A percentile compares a stretch with the other conserved stretches of the same genome.
Conservation (phyloP, 2,797 vertebrate genomes). For the Labeo calbasu region DNA sequence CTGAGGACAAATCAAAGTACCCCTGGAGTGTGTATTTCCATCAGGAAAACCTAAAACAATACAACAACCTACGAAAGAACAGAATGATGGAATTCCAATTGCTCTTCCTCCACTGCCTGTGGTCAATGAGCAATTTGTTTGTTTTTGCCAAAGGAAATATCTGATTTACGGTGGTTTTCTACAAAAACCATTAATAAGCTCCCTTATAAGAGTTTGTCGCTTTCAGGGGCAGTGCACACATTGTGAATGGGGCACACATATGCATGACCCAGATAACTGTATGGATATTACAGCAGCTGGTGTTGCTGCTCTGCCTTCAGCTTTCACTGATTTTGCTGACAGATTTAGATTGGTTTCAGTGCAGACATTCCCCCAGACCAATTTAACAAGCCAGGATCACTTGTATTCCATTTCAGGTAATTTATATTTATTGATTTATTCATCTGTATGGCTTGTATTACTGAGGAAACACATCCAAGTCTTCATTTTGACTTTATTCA, state of each 20-base stretch:
- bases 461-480: neutral
- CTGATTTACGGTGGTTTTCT: conserved; percentile 24
- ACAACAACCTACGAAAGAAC: neutral
- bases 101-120: conserved; percentile 17
- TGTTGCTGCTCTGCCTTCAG: neutral
- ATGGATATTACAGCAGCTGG: conserved; percentile 9
- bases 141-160: conserved; percentile 21
- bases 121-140: conserved; percentile 40
- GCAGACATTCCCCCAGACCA: conserved; percentile 24
- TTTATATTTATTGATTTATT: conserved; percentile 21
- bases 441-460: neutral
- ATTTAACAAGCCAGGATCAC: conserved; percentile 28
- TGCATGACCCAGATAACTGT: conserved; percentile 6
- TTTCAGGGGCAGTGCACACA: conserved; percentile 1
- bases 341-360: conserved; percentile 22
- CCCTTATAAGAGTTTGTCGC: neutral
- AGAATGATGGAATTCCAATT: conserved; percentile 33
- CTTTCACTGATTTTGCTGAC: conserved; percentile 24
- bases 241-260: conserved; percentile 20
- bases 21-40: neutral
- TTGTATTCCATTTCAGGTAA: neutral
- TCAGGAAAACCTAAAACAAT: neutral
- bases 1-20: neutral
- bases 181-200: conserved; percentile 12
- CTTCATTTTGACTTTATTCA: neutral